A percentile compares a stretch with the other conserved stretches of the same genome.
Conservation (phyloP, 2,888 invertebrate genomes). For the Drosophila monieri region DNA sequence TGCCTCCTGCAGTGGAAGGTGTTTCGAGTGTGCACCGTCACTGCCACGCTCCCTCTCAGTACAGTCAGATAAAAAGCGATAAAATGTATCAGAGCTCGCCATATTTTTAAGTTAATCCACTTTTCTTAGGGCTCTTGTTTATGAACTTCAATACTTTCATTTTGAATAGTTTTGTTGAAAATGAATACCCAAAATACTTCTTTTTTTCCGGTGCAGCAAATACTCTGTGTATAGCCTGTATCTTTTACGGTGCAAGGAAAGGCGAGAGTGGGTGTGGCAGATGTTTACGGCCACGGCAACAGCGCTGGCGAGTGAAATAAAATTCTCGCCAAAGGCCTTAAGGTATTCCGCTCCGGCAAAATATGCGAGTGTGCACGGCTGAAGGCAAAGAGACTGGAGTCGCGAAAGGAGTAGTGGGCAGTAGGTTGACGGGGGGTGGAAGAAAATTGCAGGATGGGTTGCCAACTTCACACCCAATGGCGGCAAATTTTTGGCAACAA, state of each 20-base stretch:
- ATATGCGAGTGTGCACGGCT: conserved; percentile 65
- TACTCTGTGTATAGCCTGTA: conserved; percentile 15
- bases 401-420: conserved; percentile 5
- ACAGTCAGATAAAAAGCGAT: not conserved
- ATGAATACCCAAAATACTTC: not conserved
- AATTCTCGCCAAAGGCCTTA: conserved; percentile 73
- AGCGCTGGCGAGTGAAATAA: conserved; percentile 67
- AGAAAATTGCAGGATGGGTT: conserved; percentile 38
- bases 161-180: not conserved
- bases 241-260: conserved; percentile 24
- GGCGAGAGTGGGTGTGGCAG: conserved; percentile 6
- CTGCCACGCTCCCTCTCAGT: conserved; percentile 24
- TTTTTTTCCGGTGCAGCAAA: conserved; percentile 14
- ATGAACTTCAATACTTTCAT: not conserved
- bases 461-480: conserved; percentile 79
- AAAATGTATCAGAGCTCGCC: not conserved
- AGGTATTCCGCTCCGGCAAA: conserved; percentile 77
- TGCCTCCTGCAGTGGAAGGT: conserved; percentile 77
- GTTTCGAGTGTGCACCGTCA: conserved; percentile 56
- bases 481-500: conserved; percentile 79
- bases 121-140: not conserved
- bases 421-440: not conserved
- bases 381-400: conserved; percentile 44
- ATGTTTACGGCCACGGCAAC: conserved; percentile 70
- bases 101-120: not conserved